Evolutionary conservation across 2,888 invertebrate species (phyloP).

Genomic region (Drosophila mercatorum): DNA sequence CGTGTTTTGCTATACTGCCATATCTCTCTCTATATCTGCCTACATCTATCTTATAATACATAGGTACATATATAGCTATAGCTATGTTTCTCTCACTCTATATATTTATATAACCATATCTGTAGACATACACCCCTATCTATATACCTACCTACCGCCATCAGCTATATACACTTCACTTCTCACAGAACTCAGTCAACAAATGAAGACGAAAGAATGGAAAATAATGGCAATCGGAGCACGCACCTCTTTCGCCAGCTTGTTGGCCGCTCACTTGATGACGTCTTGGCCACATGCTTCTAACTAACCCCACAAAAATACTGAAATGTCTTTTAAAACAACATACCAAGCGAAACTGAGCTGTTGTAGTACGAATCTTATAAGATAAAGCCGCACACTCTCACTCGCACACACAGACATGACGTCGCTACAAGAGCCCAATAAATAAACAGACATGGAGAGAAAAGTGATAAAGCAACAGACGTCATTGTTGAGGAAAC

Average conservation of each 20-base stretch:
- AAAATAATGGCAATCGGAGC: background rate
- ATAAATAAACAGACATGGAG: constrained; percentile 38
- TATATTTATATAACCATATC: background rate
- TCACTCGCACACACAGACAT: constrained; percentile 11
- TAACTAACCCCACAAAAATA: constrained; percentile 11
- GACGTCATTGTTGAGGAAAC: constrained; percentile 57
- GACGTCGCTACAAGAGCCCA: constrained; percentile 52
- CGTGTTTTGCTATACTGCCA: background rate
- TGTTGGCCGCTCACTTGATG: constrained; percentile 18
- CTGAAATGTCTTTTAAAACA: constrained; percentile 16
- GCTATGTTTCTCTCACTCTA: background rate
- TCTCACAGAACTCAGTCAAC: constrained; percentile 2
- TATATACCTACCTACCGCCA: background rate
- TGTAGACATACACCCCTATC: background rate
- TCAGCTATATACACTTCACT: constrained; percentile 2
- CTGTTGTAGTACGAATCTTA: background rate
- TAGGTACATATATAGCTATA: background rate
- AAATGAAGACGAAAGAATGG: background rate
- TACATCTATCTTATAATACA: background rate
- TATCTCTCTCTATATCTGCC: background rate
- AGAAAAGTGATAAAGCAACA: constrained; percentile 33
- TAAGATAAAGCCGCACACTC: constrained; percentile 21
- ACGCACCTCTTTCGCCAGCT: constrained; percentile 16
- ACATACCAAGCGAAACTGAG: background rate
- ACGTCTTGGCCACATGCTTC: constrained; percentile 34